Evolutionary conservation across 2,888 invertebrate genomes (phyloP), one percentile per base, ranked within the genome.

Genomic region (Microlaimidae sp.): DNA sequence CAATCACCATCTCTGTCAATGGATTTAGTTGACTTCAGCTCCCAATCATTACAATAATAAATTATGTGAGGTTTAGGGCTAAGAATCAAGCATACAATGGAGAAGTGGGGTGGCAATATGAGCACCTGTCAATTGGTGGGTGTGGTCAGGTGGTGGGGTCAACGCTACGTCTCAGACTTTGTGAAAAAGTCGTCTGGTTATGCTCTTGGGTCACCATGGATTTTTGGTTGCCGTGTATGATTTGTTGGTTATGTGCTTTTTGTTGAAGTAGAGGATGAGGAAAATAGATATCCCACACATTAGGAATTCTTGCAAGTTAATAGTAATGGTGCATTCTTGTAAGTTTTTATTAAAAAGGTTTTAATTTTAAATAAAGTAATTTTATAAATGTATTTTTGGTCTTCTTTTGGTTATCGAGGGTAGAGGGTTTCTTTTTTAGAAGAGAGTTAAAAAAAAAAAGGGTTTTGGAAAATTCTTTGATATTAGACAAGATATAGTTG

Each of bases 1-100:
- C 42, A 25, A 57, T 58, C 48, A 58, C 58, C 13, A 57, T 57
- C 23, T 32, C 47, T 58, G 7, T 49, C 54, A 23, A 54, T 58
- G 32, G 58, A 56, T 10, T 58, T 57, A 3, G 52, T 58, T 19
- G 58, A 58, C 32, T 58, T 54, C 46, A 45, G 49, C 21, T 48
- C 56, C 1, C 58, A 58, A 54, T 25, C 54, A 54, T 23, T 54
- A 24, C 51, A 10, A 42, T 21, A 45, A 51, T 25, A 3, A 17
- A 4, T 4, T 5, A 4, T 13, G 25, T 17, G 42, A 3, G 7
- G 10, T 21, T 10, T 4, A 5, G 3, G 19, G 24, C n/a, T 21
- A 25, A 4, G 26, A 28, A 19, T n/a, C 53, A 24, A 3, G 19
- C n/a, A 5, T 27, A 19, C 53, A 4, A n/a, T 55, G 48, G 52